phyloP scores from a whole-genome alignment of 1,140 invertebrate species.

The Polyergus mexicanus region DNA sequence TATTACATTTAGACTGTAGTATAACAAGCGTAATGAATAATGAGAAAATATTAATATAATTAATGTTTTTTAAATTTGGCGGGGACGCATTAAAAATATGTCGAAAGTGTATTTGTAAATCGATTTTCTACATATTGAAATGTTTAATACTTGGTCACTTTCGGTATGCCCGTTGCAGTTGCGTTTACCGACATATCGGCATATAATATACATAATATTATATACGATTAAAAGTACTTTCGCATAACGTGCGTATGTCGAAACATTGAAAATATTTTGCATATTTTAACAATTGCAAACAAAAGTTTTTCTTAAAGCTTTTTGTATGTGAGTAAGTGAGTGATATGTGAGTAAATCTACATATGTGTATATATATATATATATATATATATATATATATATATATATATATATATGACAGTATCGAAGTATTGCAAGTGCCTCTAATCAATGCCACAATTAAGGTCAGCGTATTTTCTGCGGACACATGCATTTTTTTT shows the following conservation, averaged over 20 bases:
- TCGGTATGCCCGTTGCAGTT: not conserved
- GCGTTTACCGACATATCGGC: not conserved
- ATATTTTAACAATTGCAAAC: not conserved
- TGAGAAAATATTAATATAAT: no score
- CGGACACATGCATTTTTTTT: slow-evolving; percentile 17
- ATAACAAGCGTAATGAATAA: no score
- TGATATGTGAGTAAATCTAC: not conserved
- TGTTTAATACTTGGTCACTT: not conserved
- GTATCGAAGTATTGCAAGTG: not conserved
- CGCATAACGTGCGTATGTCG: slow-evolving; percentile 38
- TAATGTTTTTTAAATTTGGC: no score
- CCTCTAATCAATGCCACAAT: not conserved
- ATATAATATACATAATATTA: slow-evolving; percentile 19
- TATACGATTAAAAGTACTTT: slow-evolving; percentile 45
- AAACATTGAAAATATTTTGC: slow-evolving; percentile 62
- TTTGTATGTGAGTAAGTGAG: not conserved
- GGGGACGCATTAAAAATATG: slow-evolving; percentile 8
- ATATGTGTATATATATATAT: no score
- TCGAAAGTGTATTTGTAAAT: not conserved
- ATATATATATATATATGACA: not conserved
- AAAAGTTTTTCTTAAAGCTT: not conserved
- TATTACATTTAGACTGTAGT: no score
- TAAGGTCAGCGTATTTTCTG: slow-evolving; percentile 20
- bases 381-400: not conserved
- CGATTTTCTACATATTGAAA: slow-evolving; percentile 10